A percentile compares a stretch with the other conserved stretches of the same genome.
Evolutionary conservation across 2,797 vertebrate genomes (phyloP).

Genomic region (Coranthus polyacanthus): DNA sequence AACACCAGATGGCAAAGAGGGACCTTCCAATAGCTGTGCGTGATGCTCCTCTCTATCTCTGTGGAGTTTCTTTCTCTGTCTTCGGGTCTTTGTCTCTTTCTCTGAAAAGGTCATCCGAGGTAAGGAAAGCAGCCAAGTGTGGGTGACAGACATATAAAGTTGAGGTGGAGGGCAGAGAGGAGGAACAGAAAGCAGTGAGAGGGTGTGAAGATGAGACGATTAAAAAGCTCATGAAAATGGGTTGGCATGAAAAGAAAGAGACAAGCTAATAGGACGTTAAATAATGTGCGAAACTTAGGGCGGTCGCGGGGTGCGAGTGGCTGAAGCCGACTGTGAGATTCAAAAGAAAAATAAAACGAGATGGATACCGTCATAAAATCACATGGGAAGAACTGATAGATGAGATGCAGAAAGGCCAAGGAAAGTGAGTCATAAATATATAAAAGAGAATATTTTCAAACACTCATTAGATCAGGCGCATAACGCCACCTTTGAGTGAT

Average conservation of each 20-base stretch:
- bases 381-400: constrained; percentile 25
- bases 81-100: not conserved
- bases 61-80: constrained; percentile 33
- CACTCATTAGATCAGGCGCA: constrained; percentile 20
- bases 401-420: constrained; percentile 18
- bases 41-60: constrained; percentile 20
- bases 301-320: constrained; percentile 19
- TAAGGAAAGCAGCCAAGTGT: constrained; percentile 26
- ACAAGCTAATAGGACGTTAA: constrained; percentile 47
- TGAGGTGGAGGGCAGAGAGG: not conserved
- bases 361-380: constrained; percentile 53
- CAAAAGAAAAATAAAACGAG: constrained; percentile 45
- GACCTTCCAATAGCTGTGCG: no score
- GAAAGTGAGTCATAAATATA: constrained; percentile 25
- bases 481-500: constrained; percentile 23
- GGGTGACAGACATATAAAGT: constrained; percentile 21
- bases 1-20: constrained; percentile 12
- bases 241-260: constrained; percentile 35
- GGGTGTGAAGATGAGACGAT: constrained; percentile 48
- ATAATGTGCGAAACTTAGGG: constrained; percentile 53
- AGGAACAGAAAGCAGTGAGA: constrained; percentile 15
- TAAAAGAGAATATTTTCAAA: constrained; percentile 39
- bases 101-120: constrained; percentile 55
- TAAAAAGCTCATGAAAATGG: constrained; percentile 55
- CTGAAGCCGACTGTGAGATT: constrained; percentile 35